Evolutionary conservation across 2,113 vertebrate species (phyloP).

Genomic region (Onychorhynchus coronatus): DNA sequence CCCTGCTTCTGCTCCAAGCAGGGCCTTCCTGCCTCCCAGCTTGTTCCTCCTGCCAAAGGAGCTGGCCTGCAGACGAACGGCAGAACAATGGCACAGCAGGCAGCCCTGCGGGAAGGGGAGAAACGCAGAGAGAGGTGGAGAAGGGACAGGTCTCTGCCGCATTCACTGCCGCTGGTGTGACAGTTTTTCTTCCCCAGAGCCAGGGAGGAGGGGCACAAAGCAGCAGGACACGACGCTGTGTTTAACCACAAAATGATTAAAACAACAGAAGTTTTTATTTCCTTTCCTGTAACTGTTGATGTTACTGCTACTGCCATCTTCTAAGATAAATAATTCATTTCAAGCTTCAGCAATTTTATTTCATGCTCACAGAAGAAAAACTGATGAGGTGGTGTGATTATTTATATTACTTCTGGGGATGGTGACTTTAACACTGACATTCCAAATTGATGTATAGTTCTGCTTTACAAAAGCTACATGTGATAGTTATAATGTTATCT

Average conservation of each 20-base stretch:
- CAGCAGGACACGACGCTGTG: fast-evolving
- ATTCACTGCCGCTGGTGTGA: background rate
- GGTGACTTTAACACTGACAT: background rate
- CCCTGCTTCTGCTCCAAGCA: background rate
- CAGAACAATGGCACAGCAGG: background rate
- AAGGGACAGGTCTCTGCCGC: background rate
- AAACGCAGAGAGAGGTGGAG: fast-evolving
- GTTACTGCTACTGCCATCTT: background rate
- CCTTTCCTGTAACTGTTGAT: background rate
- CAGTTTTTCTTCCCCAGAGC: background rate
- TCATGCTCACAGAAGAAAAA: background rate
- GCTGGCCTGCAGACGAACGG: background rate
- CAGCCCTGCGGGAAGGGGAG: fast-evolving
- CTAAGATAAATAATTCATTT: constrained; percentile 4
- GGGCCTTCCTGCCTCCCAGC: background rate
- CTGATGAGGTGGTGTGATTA: background rate
- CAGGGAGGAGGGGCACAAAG: background rate
- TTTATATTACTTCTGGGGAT: background rate
- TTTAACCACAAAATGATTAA: background rate
- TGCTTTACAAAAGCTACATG: background rate
- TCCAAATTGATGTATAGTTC: background rate
- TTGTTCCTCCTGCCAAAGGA: background rate
- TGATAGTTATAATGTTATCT: background rate
- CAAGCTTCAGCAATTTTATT: background rate
- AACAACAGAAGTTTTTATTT: background rate